Evolutionary conservation across 1,140 invertebrate genomes (phyloP), one percentile per base, ranked within the genome.

Genomic region (Cyclargus thomasi): DNA sequence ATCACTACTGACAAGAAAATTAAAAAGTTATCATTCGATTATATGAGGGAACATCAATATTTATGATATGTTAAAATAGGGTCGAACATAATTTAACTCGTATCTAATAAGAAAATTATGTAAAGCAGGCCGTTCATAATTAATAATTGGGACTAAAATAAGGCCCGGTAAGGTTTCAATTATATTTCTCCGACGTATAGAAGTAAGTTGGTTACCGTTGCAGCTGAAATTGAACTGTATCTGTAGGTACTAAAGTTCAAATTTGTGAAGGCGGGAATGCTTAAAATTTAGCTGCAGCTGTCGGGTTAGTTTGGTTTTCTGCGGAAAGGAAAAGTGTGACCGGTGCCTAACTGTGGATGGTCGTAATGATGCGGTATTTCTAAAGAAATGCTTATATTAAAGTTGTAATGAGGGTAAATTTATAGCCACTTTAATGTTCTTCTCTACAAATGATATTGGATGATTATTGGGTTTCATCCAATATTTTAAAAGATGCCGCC

Each of bases 81-180:
- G 69, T 72, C 74, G 73, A 80, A 82, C 16, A 65, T 85, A 86
- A 82, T 83, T 87, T 84, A 85, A 84, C 80, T 85, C 75, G 78
- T 80, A 75, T 79, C 75, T 85, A 85, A 87, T 88, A 86, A 83
- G 83, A 82, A 86, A 89, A 86, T 88, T 90, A 90, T 88, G 85
- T 86, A 85, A 87, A 86, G 81, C 67, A 75, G 71, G 68, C 72
- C 76, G 79, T 82, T 88, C 85, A 83, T 84, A 84, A 88, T 87
- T 85, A 87, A 85, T 89, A 85, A 85, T 86, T 86, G 69, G 77
- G 79, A 70, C 73, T 73, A 75, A 71, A 83, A 81, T 70, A 79
- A 79, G 77, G 57, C 2, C 64, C 70, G 63, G 39, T 47, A 47
- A 47, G 14, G 39, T 47, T 47, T 47, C 39, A 47, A 47, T 47